A percentile compares a stretch with the other conserved stretches of the same genome.
phyloP scores from a whole-genome alignment of 2,797 vertebrate species.

The Xerus rutilus region DNA sequence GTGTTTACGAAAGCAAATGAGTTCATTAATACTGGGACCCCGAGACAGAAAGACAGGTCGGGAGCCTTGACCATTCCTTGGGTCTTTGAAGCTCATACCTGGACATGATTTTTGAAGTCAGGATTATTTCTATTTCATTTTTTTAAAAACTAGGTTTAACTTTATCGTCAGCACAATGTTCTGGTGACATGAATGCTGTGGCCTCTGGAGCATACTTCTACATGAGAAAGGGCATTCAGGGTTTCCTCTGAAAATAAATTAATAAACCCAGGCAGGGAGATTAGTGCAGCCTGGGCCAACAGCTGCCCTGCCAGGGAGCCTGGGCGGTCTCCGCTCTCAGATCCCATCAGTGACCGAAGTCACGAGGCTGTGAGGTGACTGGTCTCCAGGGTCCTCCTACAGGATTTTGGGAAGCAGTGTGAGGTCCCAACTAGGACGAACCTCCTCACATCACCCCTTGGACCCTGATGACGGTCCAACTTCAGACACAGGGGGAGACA shows the following conservation, averaged over 20 bases:
- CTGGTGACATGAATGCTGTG: not conserved
- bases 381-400: not conserved
- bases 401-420: not conserved
- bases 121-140: not conserved
- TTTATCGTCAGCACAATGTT: rapidly evolving
- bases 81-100: slow-evolving; percentile 44
- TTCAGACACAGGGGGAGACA: not conserved
- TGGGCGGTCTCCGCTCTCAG: not conserved
- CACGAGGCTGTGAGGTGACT: not conserved
- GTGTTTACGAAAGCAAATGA: slow-evolving; percentile 85
- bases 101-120: slow-evolving; percentile 45
- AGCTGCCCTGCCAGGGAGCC: not conserved
- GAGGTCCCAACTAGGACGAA: not conserved
- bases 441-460: not conserved
- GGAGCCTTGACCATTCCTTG: slow-evolving; percentile 60
- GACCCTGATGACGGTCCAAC: not conserved
- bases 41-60: slow-evolving; percentile 73
- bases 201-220: not conserved
- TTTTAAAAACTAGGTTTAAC: not conserved
- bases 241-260: not conserved
- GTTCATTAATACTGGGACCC: slow-evolving; percentile 82
- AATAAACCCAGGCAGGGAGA: rapidly evolving
- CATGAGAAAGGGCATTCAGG: not conserved
- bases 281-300: not conserved
- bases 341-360: not conserved